phyloP scores from a whole-genome alignment of 2,797 vertebrate species.

The Enteromius fasciolatus region DNA sequence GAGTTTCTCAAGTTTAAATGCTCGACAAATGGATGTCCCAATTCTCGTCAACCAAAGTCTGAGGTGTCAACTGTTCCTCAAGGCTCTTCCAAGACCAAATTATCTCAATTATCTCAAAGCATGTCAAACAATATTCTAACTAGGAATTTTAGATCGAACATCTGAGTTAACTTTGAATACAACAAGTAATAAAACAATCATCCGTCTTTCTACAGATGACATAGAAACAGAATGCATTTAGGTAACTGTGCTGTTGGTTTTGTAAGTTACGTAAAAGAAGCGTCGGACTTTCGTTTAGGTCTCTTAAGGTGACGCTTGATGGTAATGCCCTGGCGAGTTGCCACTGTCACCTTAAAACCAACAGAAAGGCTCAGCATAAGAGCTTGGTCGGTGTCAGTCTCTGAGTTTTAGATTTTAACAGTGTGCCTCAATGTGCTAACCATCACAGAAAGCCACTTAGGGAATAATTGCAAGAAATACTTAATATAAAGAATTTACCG shows the following conservation, averaged over 20 bases:
- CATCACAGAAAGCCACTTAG: not conserved
- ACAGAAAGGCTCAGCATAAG: not conserved
- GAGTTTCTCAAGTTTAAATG: not conserved
- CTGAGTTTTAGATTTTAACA: not conserved
- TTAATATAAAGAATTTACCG: constrained; percentile 68
- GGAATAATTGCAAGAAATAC: not conserved
- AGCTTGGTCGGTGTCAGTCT: not conserved
- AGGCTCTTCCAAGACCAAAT: constrained; percentile 11
- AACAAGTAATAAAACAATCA: not conserved
- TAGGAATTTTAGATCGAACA: not conserved
- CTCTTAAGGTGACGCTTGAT: constrained; percentile 4
- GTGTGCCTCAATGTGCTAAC: not conserved
- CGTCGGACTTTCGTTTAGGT: constrained; percentile 24
- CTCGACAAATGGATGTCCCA: not conserved
- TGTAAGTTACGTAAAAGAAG: not conserved
- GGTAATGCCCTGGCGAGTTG: constrained; percentile 3
- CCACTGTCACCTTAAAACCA: not conserved
- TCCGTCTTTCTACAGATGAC: not conserved
- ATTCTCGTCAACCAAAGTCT: not conserved
- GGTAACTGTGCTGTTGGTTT: not conserved
- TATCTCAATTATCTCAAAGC: not conserved
- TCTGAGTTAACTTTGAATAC: not conserved
- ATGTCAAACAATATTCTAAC: not conserved
- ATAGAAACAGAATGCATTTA: not conserved
- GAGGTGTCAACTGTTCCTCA: not conserved